These are phyloP conservation scores for Solea senegalensis DNA, from an alignment of 2,113 vertebrate species.

Conservation along the genomic window DNA sequence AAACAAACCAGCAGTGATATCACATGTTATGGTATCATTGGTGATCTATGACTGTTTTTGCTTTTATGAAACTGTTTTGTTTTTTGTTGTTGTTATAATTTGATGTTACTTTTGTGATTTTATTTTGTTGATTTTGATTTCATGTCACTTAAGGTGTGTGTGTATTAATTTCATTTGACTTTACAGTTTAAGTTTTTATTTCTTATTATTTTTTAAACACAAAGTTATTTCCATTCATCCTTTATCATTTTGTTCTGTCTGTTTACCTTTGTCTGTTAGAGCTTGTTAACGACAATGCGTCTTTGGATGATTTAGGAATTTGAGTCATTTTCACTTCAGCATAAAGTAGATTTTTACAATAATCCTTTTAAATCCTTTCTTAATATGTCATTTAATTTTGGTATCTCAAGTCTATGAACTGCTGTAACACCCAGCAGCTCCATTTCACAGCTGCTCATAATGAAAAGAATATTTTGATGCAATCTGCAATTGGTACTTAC, in stretches of 20 bases:
- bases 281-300: constrained; percentile 23
- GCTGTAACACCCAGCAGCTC: constrained; percentile 21
- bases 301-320: constrained; percentile 32
- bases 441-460: constrained; percentile 49
- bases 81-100: constrained; percentile 25
- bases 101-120: constrained; percentile 39
- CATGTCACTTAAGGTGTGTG: constrained; percentile 23
- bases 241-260: constrained; percentile 24
- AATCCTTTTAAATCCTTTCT: constrained; percentile 35
- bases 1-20: constrained; percentile 4
- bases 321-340: constrained; percentile 31
- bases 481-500: background rate
- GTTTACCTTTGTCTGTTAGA: constrained; percentile 34
- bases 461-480: constrained; percentile 22
- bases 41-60: constrained; percentile 19
- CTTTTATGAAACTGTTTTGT: constrained; percentile 8
- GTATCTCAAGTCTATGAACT: constrained; percentile 42
- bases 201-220: background rate
- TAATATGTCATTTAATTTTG: constrained; percentile 44
- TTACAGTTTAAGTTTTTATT: constrained; percentile 25
- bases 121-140: constrained; percentile 23
- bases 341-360: constrained; percentile 38
- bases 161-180: constrained; percentile 28
- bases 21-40: constrained; percentile 11
- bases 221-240: constrained; percentile 11